These are phyloP conservation scores for human (Homo sapiens) DNA, from an alignment of 2,113 vertebrate species.

Conservation along the genomic window DNA sequence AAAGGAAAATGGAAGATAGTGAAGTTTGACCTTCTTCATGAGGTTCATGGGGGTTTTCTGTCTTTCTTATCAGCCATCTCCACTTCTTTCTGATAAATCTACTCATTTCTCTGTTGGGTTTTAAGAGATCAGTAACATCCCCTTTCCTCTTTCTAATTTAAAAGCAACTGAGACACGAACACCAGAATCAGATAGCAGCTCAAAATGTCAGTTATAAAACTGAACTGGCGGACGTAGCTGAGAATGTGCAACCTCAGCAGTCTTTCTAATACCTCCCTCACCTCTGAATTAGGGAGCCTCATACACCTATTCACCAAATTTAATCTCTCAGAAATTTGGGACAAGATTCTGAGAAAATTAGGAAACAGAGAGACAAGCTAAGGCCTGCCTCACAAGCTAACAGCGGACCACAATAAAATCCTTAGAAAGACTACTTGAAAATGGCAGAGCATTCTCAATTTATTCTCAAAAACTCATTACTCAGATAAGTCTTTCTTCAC, in stretches of 20 bases:
- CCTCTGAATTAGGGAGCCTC: not conserved
- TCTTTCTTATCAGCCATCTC: not conserved
- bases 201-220: slow-evolving; percentile 36
- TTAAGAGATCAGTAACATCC: not conserved
- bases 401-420: not conserved
- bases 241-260: not conserved
- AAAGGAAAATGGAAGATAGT: not conserved
- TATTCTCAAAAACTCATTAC: slow-evolving; percentile 4
- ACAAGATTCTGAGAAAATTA: too few relatives aligned
- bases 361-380: not conserved
- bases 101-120: not conserved
- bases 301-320: not conserved
- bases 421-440: not conserved
- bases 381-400: not conserved
- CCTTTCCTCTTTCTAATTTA: not conserved
- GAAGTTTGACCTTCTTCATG: slow-evolving; percentile 8
- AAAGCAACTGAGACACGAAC: not conserved
- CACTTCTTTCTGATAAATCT: not conserved
- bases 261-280: not conserved
- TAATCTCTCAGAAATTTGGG: too few relatives aligned
- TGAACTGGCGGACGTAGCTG: not conserved
- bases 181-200: not conserved
- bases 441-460: not conserved
- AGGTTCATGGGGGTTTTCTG: not conserved
- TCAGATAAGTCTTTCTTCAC: not conserved